Conservation (phyloP, 2,113 vertebrate species). For the Cynopterus brachyotis region DNA sequence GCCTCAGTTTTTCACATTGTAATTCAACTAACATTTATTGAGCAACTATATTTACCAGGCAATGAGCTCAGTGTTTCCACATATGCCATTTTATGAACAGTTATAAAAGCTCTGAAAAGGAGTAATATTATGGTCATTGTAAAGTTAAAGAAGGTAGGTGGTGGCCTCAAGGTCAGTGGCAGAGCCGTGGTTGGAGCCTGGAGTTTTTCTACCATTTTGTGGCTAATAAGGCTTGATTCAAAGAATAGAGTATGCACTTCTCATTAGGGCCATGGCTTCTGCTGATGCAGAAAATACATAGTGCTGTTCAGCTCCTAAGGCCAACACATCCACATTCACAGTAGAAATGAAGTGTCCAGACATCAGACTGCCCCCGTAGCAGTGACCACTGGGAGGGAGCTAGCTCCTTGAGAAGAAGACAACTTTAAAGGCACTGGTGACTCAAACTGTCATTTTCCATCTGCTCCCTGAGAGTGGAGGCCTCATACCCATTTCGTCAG, state of each 20-base stretch:
- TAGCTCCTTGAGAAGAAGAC: not conserved
- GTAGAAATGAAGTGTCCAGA: not conserved
- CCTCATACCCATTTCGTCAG: not conserved
- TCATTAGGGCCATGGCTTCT: not conserved
- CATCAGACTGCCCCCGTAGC: not conserved
- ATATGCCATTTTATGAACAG: conserved; percentile 17
- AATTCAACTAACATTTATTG: conserved; percentile 73
- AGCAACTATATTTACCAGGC: conserved; percentile 60
- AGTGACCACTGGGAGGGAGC: not conserved
- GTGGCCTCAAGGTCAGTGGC: not conserved
- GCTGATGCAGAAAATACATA: not conserved
- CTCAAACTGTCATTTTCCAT: no score
- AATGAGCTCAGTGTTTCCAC: conserved; percentile 9
- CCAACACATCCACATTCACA: not conserved
- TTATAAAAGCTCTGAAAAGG: not conserved
- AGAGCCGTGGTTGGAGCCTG: not conserved
- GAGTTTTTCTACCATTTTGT: not conserved
- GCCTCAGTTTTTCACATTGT: conserved; percentile 51
- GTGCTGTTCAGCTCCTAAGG: not conserved
- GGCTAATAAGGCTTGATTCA: not conserved
- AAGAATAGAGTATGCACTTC: not conserved
- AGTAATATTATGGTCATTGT: not conserved
- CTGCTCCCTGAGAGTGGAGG: not conserved
- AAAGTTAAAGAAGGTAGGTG: not conserved
- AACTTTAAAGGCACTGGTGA: not conserved